phyloP scores from a whole-genome alignment of 64 coral and sea anemone species.

The Dendrophyllia cribrosa region DNA sequence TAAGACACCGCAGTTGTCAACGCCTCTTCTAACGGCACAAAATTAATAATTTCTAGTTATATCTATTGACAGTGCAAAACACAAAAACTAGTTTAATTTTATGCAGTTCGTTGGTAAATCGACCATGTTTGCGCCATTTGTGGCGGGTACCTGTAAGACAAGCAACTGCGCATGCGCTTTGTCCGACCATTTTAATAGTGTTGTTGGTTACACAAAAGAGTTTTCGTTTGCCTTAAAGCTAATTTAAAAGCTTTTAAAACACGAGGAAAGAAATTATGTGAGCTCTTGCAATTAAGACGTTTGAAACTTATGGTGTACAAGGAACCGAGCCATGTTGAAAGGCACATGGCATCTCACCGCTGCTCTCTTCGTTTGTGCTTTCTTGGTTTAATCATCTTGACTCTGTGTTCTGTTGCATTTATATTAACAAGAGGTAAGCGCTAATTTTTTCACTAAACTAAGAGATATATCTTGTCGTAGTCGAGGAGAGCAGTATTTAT shows the following conservation, averaged over 20 bases:
- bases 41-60: no score
- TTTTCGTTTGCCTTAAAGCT: background rate
- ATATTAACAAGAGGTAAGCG: conserved; percentile 64
- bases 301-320: background rate
- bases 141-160: conserved; percentile 11
- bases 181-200: background rate
- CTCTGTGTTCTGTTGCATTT: conserved; percentile 30
- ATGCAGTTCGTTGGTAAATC: background rate
- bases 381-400: conserved; percentile 8
- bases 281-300: background rate
- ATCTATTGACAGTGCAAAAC: no score
- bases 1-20: no score
- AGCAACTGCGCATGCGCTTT: background rate
- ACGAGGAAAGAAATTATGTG: background rate
- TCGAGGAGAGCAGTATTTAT: background rate
- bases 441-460: background rate
- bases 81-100: no score
- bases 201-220: background rate
- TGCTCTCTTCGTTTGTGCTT: conserved; percentile 54
- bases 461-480: background rate
- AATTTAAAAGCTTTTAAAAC: no score
- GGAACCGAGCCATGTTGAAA: background rate
- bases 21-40: no score
- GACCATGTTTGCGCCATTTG: background rate
- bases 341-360: conserved; percentile 44